These are phyloP conservation scores for Pangasianodon gigas DNA, from an alignment of 2,113 vertebrate species.

Conservation along the genomic window DNA sequence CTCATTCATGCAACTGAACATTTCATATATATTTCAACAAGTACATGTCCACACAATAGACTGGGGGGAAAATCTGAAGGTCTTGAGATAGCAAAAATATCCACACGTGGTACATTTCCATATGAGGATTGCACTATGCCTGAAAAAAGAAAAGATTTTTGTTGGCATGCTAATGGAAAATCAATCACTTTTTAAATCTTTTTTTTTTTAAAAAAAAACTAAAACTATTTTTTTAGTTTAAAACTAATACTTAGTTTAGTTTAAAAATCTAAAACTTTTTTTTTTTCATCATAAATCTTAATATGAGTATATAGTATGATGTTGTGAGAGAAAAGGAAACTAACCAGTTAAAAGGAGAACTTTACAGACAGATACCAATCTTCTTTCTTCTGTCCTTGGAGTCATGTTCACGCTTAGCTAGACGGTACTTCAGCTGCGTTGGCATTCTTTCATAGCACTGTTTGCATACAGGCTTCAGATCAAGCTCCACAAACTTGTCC, in stretches of 20 bases:
- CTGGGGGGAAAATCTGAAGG: not conserved
- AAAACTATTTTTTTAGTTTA: no score
- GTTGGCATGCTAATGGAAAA: not conserved
- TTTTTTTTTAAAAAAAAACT: no score
- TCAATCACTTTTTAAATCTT: not conserved
- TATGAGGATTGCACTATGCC: not conserved
- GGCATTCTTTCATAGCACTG: constrained; percentile 97
- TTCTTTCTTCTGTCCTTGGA: constrained; percentile 94
- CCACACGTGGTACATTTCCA: not conserved
- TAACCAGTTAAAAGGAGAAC: constrained; percentile 23
- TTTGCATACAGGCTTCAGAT: constrained; percentile 98
- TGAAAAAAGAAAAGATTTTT: not conserved
- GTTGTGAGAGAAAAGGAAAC: not conserved
- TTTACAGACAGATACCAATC: constrained; percentile 92
- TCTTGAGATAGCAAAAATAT: not conserved
- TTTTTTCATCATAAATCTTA: no score
- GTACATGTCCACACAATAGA: not conserved
- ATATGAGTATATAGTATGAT: not conserved
- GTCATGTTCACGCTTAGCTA: constrained; percentile 89
- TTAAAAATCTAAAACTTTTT: no score
- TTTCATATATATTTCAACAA: not conserved
- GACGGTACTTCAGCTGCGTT: constrained; percentile 91
- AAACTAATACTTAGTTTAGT: no score
- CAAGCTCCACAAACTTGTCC: constrained; percentile 99
- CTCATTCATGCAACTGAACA: not conserved